Evolutionary conservation across 2,888 invertebrate genomes (phyloP).

Genomic region (Strigamia crassipes): DNA sequence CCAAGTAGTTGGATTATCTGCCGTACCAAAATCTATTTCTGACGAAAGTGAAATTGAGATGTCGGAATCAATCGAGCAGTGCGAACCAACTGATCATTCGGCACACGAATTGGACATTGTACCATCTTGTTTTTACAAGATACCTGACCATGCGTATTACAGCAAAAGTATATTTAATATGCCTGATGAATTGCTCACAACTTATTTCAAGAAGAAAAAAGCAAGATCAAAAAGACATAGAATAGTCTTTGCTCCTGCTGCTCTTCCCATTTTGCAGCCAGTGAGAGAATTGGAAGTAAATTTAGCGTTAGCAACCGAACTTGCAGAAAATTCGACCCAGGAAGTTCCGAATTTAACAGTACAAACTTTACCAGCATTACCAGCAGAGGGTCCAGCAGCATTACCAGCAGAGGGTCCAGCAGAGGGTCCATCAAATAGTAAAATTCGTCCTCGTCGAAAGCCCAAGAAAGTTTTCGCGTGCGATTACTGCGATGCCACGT

Average conservation of each 20-base stretch:
- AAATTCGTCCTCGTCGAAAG: too few relatives aligned
- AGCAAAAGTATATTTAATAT: not conserved
- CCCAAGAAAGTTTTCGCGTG: not conserved
- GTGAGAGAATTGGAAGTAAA: too few relatives aligned
- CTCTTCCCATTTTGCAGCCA: too few relatives aligned
- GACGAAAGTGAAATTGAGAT: not conserved
- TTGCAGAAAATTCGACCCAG: not conserved
- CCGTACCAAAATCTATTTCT: not conserved
- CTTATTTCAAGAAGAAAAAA: not conserved
- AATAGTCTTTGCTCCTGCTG: too few relatives aligned
- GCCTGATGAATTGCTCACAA: not conserved
- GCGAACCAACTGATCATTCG: not conserved
- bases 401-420: not conserved
- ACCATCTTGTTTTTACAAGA: not conserved
- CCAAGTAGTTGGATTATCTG: not conserved
- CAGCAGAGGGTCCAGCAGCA: not conserved
- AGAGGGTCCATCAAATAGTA: not conserved
- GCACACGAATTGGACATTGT: slow-evolving; percentile 6
- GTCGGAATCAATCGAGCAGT: not conserved
- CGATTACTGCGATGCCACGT: not conserved
- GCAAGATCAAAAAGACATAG: not conserved
- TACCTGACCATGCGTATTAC: slow-evolving; percentile 4
- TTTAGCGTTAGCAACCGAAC: not conserved
- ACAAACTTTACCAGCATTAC: too few relatives aligned
- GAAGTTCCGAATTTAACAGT: not conserved